Conservation (phyloP, 2,797 vertebrate species). For the Sebastes diaconus region DNA sequence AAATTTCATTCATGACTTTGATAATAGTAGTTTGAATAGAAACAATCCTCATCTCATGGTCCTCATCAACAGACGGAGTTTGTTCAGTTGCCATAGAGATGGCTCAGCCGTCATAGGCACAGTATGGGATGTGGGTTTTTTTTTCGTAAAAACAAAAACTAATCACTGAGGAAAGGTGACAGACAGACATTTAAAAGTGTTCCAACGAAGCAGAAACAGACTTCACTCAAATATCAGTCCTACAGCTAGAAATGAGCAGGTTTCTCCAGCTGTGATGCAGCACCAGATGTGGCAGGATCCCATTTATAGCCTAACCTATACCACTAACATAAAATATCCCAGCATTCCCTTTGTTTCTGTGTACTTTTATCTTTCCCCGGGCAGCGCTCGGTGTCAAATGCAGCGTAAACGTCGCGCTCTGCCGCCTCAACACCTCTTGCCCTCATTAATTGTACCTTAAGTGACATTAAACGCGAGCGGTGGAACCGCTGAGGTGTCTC, state of each 20-base stretch:
- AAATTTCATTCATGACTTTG: too few species aligned
- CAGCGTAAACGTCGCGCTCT: constrained; percentile 20
- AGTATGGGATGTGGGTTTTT: too few species aligned
- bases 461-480: constrained; percentile 36
- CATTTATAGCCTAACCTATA: neutral
- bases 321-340: neutral
- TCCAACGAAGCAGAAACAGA: neutral
- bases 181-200: neutral
- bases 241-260: neutral
- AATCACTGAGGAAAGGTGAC: too few species aligned
- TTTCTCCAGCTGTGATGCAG: neutral
- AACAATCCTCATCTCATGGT: neutral
- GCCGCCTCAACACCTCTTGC: constrained; percentile 20
- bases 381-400: constrained; percentile 19
- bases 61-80: neutral
- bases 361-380: constrained; percentile 14
- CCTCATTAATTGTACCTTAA: constrained; percentile 57
- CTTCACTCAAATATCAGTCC: neutral
- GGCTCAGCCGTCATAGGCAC: neutral
- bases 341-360: neutral
- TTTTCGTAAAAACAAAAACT: too few species aligned
- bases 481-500: constrained; percentile 58
- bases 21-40: neutral
- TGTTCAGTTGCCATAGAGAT: neutral
- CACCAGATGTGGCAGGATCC: neutral